A percentile compares a stretch with the other conserved stretches of the same genome.
Conservation (phyloP, 2,797 vertebrate species). For the Coregonus ussuriensis region DNA sequence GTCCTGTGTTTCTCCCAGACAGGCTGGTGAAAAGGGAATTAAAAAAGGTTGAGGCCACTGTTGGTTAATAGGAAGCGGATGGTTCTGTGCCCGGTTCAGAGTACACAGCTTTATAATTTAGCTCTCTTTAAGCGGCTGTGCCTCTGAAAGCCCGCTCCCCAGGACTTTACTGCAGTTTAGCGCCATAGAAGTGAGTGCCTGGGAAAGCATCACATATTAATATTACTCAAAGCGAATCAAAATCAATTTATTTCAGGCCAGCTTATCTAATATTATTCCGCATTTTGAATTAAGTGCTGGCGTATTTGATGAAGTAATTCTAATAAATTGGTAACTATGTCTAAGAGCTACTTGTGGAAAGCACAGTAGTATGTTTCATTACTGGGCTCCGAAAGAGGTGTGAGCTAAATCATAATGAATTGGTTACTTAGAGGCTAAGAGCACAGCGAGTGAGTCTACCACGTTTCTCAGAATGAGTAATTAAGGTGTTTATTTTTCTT, state of each 20-base stretch:
- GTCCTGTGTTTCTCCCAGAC: conserved; percentile 50
- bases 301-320: too few relatives aligned
- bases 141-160: conserved; percentile 16
- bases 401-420: background rate
- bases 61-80: conserved; percentile 63
- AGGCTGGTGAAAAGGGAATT: conserved; percentile 69
- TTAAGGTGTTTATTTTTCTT: conserved; percentile 9
- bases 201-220: conserved; percentile 24
- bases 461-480: conserved; percentile 1
- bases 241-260: background rate
- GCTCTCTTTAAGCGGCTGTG: conserved; percentile 24
- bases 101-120: conserved; percentile 26
- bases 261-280: background rate
- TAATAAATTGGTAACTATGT: background rate
- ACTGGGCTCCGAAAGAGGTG: background rate
- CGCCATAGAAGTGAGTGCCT: conserved; percentile 21
- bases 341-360: background rate
- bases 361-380: background rate
- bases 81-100: conserved; percentile 45
- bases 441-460: background rate
- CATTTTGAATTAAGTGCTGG: background rate
- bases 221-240: conserved; percentile 17
- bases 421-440: background rate
- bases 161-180: conserved; percentile 18
- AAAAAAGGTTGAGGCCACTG: conserved; percentile 59